phyloP scores from a whole-genome alignment of 2,888 invertebrate species.

The Sphinx pinastri region DNA sequence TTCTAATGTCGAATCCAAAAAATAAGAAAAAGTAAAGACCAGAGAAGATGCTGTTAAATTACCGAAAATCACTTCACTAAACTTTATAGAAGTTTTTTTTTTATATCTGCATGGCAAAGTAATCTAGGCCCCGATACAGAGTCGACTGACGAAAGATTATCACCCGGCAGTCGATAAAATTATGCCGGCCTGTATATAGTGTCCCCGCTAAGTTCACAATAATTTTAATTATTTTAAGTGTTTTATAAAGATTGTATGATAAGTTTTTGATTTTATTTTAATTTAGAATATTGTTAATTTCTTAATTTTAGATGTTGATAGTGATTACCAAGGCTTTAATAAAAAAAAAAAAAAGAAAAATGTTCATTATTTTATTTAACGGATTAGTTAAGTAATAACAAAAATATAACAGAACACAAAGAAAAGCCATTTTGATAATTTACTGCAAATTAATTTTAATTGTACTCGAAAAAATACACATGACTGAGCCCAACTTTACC shows the following conservation, averaged over 20 bases:
- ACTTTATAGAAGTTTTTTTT: too few species aligned
- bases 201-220: background rate
- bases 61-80: too few species aligned
- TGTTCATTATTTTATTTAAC: background rate
- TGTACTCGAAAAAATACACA: too few species aligned
- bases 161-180: background rate
- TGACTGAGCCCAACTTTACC: too few species aligned
- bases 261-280: slow-evolving; percentile 9
- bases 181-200: background rate
- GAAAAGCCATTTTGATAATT: too few species aligned
- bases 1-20: slow-evolving; percentile 67
- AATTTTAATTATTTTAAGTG: slow-evolving; percentile 1
- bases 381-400: too few species aligned
- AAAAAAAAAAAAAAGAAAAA: background rate
- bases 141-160: background rate
- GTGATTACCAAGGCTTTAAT: background rate
- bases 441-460: too few species aligned
- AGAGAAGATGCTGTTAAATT: background rate
- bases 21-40: slow-evolving; percentile 41
- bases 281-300: slow-evolving; percentile 22
- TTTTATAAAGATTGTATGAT: background rate
- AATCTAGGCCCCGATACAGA: too few species aligned
- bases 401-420: too few species aligned
- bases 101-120: too few species aligned
- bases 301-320: background rate